phyloP scores from a whole-genome alignment of 2,888 invertebrate species.

The Lutraria lutraria region DNA sequence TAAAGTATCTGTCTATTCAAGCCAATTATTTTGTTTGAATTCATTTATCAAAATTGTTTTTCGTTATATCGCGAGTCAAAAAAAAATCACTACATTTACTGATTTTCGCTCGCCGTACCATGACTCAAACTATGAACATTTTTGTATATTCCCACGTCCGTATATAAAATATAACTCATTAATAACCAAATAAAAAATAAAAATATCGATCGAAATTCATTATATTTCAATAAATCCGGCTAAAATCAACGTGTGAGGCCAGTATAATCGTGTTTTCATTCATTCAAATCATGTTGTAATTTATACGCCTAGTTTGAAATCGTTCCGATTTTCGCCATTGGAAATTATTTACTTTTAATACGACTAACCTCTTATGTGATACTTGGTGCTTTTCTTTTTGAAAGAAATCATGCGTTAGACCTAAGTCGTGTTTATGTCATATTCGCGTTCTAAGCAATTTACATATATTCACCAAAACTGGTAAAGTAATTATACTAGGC shows the following conservation, averaged over 20 bases:
- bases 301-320: constrained; percentile 18
- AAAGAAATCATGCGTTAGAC: neutral
- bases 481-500: neutral
- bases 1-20: too few species aligned
- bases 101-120: neutral
- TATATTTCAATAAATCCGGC: constrained; percentile 34
- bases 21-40: too few species aligned
- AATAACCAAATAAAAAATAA: neutral
- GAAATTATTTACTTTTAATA: neutral
- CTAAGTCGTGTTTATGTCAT: neutral
- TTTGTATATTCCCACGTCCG: neutral
- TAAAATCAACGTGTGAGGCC: constrained; percentile 36
- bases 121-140: neutral
- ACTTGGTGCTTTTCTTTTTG: constrained; percentile 7
- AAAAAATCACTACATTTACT: too few species aligned
- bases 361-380: neutral
- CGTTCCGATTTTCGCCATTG: neutral
- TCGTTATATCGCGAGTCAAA: too few species aligned
- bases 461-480: neutral
- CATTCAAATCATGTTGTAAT: neutral
- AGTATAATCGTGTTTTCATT: neutral
- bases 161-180: neutral
- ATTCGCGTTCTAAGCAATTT: neutral
- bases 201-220: constrained; percentile 23
- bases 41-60: too few species aligned